Evolutionary conservation across 2,113 vertebrate species (phyloP).

Genomic region (Crotalus horridus): DNA sequence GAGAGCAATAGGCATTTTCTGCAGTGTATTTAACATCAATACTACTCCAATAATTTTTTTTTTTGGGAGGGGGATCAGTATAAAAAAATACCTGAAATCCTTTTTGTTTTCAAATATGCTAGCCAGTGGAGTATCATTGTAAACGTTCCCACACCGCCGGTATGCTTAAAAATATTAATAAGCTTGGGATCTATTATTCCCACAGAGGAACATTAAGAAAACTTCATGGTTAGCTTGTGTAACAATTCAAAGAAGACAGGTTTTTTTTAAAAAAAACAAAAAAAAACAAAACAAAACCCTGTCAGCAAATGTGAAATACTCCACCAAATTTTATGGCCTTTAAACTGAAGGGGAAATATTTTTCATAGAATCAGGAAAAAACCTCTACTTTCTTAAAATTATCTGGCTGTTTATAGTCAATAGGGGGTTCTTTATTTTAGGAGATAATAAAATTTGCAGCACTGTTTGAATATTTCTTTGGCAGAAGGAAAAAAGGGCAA

Average conservation of each 20-base stretch:
- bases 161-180: background rate
- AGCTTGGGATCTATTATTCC: background rate
- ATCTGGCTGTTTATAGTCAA: background rate
- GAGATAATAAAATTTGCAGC: conserved; percentile 2
- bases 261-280: background rate
- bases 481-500: background rate
- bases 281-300: background rate
- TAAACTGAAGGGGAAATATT: background rate
- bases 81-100: background rate
- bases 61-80: background rate
- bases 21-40: background rate
- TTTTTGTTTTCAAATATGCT: background rate
- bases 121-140: background rate
- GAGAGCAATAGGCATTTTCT: background rate
- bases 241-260: background rate
- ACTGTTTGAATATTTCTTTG: conserved; percentile 2
- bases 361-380: background rate
- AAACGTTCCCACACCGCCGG: background rate
- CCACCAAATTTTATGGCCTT: background rate
- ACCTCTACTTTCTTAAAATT: background rate
- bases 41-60: background rate
- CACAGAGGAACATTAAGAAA: background rate
- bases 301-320: conserved; percentile 7
- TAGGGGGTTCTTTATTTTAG: conserved; percentile 1
- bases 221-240: background rate